phyloP scores from a whole-genome alignment of 2,888 invertebrate genomes.

The Sminthurides aquaticus region DNA sequence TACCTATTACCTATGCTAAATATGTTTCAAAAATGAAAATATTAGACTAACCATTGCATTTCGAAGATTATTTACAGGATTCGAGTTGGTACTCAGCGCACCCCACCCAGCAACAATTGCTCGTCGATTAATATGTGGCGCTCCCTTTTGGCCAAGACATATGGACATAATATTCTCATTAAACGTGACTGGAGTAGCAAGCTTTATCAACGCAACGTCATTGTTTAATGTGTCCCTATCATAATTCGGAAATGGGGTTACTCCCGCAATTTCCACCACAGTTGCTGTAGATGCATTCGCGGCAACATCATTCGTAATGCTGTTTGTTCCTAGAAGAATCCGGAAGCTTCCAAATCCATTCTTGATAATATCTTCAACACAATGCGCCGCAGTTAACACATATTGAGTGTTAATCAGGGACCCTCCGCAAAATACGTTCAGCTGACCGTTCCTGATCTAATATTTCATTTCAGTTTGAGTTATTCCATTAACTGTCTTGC shows the following conservation, averaged over 20 bases:
- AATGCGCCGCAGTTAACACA: constrained; percentile 36
- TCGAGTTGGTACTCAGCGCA: not conserved
- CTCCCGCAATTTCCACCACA: constrained; percentile 42
- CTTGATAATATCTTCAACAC: constrained; percentile 23
- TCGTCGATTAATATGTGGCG: constrained; percentile 8
- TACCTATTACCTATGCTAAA: no score
- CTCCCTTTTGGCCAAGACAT: constrained; percentile 51
- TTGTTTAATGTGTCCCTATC: constrained; percentile 63
- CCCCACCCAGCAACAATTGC: constrained; percentile 14
- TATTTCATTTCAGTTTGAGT: no score
- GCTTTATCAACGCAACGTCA: constrained; percentile 65
- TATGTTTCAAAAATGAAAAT: no score
- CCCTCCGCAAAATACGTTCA: constrained; percentile 32
- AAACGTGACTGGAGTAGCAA: constrained; percentile 58
- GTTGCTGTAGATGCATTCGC: not conserved
- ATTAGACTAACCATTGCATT: constrained; percentile 8
- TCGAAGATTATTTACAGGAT: constrained; percentile 12
- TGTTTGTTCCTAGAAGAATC: constrained; percentile 34
- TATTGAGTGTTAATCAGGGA: constrained; percentile 28
- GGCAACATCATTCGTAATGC: constrained; percentile 25
- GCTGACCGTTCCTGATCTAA: constrained; percentile 12
- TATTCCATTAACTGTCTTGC: not conserved
- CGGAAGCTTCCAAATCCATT: constrained; percentile 26
- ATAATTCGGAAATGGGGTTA: constrained; percentile 59
- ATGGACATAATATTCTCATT: constrained; percentile 59